Base-by-base conservation (phyloP, 2,113 vertebrate species). In the Nannobrachium achirus region DNA sequence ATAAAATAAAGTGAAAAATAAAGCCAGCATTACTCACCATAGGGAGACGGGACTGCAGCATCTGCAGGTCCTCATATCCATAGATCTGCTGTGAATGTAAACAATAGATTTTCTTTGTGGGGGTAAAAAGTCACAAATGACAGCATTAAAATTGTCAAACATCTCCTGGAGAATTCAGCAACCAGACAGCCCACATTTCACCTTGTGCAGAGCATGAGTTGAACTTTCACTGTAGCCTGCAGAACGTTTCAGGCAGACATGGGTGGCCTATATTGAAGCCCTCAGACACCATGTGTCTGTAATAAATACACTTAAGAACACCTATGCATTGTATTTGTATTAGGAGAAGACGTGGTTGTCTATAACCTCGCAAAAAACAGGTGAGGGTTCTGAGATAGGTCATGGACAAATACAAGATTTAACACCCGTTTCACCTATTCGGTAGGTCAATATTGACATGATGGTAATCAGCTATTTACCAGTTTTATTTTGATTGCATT, bases 31-130 rank as follows among this genome's bases (percentile, higher is more conserved):
- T 33, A 92, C 95, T 95, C 80, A 98, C 97, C 95, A 99, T 81
- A 7, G 96, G 97, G 61, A 99, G 90, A 60, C 96, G 93, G 38
- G 97, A 98, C 69, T 98, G 97, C 76, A 99, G 92, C 95, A 99
- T 95, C 86, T 98, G 97, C 67, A 99, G 93, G 69, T 99, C 97
- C 20, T 99, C 97, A 53, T 98, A 99, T 79, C 97, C 96, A 64
- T 99, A 99, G 80, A 98, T 98, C 93, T 97, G 95, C 88, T 92
- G 89, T 86, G 77, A 83, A 84, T 79, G 39, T 18, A 59, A 73
- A 81, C n/a, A 82, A 9, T 13, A 18, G 50, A 8, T 33, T 2
- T 33, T 33, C 25, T 33, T 33, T 33, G 25, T 3, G 25, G 25
- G 25, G 25, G 25, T 33, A 33, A 33, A 33, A 33, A 33, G 25